phyloP scores from a whole-genome alignment of 53 echinoderm and acorn worm genomes.

The Holothuria leucospilota region DNA sequence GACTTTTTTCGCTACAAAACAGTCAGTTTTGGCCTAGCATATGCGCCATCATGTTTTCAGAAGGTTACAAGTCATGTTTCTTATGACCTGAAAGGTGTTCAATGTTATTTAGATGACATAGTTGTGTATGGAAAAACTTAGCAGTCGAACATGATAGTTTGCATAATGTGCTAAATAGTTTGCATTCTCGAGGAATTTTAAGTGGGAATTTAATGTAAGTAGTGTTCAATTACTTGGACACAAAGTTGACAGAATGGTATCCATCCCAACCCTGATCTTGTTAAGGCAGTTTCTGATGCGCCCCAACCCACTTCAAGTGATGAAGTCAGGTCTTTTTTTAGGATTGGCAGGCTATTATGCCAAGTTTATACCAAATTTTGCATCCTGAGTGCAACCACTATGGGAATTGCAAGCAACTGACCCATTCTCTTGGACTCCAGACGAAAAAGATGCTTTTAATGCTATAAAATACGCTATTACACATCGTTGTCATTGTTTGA shows the following conservation, averaged over 20 bases:
- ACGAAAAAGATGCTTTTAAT: slow-evolving; percentile 15
- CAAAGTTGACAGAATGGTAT: not conserved
- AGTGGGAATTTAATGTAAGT: not conserved
- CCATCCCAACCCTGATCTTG: not conserved
- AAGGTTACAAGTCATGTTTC: not conserved
- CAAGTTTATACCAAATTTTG: slow-evolving; percentile 44
- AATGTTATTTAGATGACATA: not conserved
- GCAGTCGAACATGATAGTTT: not conserved
- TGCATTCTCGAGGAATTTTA: not conserved
- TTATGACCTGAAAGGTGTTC: not conserved
- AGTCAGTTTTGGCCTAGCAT: no score
- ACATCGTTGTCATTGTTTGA: slow-evolving; percentile 37
- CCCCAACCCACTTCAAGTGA: not conserved
- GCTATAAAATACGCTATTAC: slow-evolving; percentile 18
- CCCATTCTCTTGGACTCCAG: slow-evolving; percentile 19
- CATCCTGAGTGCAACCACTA: slow-evolving; percentile 4
- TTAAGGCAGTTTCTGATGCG: not conserved
- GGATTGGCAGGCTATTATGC: slow-evolving; percentile 33
- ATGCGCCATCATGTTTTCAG: not conserved
- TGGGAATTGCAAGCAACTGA: not conserved
- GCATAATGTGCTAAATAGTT: not conserved
- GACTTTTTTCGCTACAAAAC: not conserved
- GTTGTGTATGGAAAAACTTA: not conserved
- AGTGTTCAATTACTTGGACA: not conserved
- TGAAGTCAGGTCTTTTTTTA: slow-evolving; percentile 31